Conservation (phyloP, 2,113 vertebrate species). For the Bufo gargarizans region DNA sequence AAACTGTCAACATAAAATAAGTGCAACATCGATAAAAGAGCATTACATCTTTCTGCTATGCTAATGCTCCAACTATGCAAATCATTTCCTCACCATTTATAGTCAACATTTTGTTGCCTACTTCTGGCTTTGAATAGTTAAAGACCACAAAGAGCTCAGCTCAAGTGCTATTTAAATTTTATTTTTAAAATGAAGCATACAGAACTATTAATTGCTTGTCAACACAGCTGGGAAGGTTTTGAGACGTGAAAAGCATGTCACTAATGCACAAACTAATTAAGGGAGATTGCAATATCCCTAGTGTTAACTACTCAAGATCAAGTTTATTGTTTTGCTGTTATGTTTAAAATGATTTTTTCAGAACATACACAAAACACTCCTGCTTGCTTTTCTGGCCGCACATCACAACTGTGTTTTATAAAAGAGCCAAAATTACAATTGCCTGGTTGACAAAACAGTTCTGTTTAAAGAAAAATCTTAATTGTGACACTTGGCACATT, state of each 20-base stretch:
- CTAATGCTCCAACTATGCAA: not conserved
- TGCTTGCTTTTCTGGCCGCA: not conserved
- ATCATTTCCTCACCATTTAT: not conserved
- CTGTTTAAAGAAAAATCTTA: not conserved
- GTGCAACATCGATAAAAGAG: not conserved
- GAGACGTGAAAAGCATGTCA: constrained; percentile 47
- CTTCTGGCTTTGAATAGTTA: constrained; percentile 38
- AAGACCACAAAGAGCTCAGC: constrained; percentile 22
- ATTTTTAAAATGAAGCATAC: constrained; percentile 48
- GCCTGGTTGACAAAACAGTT: constrained; percentile 1
- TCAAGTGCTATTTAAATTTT: constrained; percentile 49
- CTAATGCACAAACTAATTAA: constrained; percentile 58
- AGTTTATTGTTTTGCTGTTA: constrained; percentile 50
- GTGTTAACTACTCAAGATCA: constrained; percentile 48
- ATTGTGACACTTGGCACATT: not conserved
- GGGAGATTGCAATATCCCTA: constrained; percentile 49
- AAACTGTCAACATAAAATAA: constrained; percentile 13
- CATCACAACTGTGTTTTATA: not conserved
- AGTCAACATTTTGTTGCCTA: not conserved
- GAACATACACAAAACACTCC: constrained; percentile 18
- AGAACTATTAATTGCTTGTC: constrained; percentile 59
- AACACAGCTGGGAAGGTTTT: constrained; percentile 57
- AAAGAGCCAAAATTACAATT: not conserved
- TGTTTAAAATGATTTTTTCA: constrained; percentile 23
- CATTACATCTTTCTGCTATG: not conserved